Evolutionary conservation across 1,140 invertebrate species (phyloP).

Genomic region (Prorops nasuta): DNA sequence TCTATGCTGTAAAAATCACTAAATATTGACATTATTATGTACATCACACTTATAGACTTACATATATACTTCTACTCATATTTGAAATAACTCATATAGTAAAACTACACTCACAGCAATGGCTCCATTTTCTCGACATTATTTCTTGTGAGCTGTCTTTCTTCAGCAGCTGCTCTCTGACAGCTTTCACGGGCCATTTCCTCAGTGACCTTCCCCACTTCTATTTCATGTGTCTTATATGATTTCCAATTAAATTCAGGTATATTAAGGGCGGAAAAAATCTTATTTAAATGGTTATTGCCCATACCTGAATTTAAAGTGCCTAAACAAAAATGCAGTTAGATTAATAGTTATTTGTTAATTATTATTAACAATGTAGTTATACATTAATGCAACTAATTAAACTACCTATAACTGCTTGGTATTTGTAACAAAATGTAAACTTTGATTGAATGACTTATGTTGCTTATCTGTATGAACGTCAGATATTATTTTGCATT

Average conservation of each 20-base stretch:
- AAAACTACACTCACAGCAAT: neutral
- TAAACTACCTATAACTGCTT: slow-evolving; percentile 8
- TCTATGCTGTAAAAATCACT: neutral
- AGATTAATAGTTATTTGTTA: slow-evolving; percentile 1
- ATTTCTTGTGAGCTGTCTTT: neutral
- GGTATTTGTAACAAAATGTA: slow-evolving; percentile 10
- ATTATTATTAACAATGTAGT: slow-evolving; percentile 7
- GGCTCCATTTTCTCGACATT: neutral
- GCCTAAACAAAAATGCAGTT: neutral
- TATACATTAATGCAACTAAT: slow-evolving; percentile 7
- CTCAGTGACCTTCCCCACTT: neutral
- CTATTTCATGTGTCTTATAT: slow-evolving; percentile 3
- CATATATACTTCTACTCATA: neutral
- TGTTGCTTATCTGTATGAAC: slow-evolving; percentile 9
- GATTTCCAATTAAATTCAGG: neutral
- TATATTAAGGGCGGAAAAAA: slow-evolving; percentile 1
- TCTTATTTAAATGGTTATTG: slow-evolving; percentile 3
- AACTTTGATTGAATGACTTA: neutral
- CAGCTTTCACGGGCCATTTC: slow-evolving; percentile 1
- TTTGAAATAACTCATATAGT: neutral
- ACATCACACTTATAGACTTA: neutral
- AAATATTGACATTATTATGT: neutral
- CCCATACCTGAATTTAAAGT: neutral
- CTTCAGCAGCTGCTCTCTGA: neutral
- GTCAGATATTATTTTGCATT: neutral